A percentile compares a stretch with the other conserved stretches of the same genome.
Conservation (phyloP, 30 jellyfish, hydroid and myxozoan species). For the Cassiopea xamachana region DNA sequence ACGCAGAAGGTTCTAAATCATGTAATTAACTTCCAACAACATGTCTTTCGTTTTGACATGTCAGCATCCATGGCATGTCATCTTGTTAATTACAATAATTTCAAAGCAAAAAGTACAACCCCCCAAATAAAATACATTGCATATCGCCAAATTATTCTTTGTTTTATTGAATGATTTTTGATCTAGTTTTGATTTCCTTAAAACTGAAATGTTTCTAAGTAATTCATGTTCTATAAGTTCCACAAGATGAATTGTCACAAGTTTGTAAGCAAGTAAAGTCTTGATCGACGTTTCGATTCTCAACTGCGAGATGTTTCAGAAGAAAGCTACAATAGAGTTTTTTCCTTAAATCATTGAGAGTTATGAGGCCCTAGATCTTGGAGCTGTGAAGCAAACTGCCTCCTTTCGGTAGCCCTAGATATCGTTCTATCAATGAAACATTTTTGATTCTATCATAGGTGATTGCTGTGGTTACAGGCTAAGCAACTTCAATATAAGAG, state of each 20-base stretch:
- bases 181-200: too few species aligned
- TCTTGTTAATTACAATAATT: too few species aligned
- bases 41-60: too few species aligned
- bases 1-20: too few species aligned
- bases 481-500: constrained; percentile 14
- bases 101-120: too few species aligned
- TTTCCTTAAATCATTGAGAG: background rate
- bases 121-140: too few species aligned
- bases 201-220: background rate
- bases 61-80: too few species aligned
- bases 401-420: background rate
- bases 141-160: too few species aligned
- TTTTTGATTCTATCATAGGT: background rate
- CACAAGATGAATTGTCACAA: background rate
- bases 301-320: background rate
- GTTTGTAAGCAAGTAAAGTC: background rate
- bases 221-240: background rate
- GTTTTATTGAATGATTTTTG: too few species aligned
- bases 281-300: background rate
- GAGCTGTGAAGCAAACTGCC: too few species aligned
- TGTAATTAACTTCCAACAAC: too few species aligned
- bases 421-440: background rate
- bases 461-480: constrained; percentile 34
- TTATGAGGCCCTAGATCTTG: too few species aligned
- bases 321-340: background rate